Conservation (phyloP, 2,113 vertebrate species). For the Morone chrysops region DNA sequence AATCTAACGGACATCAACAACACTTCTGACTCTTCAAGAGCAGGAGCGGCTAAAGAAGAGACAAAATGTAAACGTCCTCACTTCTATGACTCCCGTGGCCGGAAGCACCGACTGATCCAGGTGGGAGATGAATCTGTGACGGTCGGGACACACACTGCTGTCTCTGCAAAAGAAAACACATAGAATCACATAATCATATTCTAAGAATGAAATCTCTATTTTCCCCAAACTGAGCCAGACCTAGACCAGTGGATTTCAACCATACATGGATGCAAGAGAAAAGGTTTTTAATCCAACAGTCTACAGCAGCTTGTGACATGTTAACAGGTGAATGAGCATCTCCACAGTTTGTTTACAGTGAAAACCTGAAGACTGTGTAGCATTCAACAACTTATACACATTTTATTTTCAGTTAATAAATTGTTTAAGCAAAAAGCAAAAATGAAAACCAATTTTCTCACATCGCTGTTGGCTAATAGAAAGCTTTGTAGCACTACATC, state of each 20-base stretch:
- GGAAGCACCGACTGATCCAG: constrained; percentile 75
- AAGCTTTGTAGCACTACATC: too few species aligned
- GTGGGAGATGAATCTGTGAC: constrained; percentile 71
- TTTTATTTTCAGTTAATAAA: background rate
- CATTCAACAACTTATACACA: too few species aligned
- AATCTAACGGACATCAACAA: too few species aligned
- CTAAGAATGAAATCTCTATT: too few species aligned
- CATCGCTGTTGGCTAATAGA: too few species aligned
- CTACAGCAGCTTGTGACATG: too few species aligned
- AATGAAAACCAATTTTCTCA: too few species aligned
- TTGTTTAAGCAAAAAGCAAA: background rate
- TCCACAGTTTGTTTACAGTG: background rate
- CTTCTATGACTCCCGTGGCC: constrained; percentile 71
- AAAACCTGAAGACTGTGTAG: background rate
- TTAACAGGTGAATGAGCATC: background rate
- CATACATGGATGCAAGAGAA: too few species aligned
- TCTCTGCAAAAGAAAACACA: constrained; percentile 64
- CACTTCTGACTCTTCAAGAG: too few species aligned
- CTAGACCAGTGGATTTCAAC: background rate
- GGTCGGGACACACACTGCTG: constrained; percentile 73
- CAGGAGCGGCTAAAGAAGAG: background rate
- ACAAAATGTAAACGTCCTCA: constrained; percentile 50
- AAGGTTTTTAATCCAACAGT: too few species aligned
- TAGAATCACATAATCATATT: background rate
- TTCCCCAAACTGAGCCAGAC: background rate